A percentile compares a stretch with the other conserved stretches of the same genome.
These are phyloP conservation scores for Bufo bufo DNA, from an alignment of 2,113 vertebrate species.

Conservation along the genomic window DNA sequence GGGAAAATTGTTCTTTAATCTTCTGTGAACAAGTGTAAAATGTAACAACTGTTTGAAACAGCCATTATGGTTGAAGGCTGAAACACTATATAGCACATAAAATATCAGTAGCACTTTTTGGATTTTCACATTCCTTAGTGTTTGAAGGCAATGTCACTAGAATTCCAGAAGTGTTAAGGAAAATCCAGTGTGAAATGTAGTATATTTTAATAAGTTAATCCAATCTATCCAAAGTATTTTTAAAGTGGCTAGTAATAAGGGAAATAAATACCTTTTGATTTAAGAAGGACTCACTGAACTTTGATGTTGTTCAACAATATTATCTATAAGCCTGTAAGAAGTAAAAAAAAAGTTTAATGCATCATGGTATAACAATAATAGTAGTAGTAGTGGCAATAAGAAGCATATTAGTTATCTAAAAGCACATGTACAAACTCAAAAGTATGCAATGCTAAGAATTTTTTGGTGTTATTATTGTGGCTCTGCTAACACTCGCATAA, in stretches of 20 bases:
- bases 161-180: conserved; percentile 60
- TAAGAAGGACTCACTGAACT: not conserved
- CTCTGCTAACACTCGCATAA: not conserved
- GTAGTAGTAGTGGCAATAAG: not conserved
- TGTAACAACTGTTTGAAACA: conserved; percentile 48
- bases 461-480: not conserved
- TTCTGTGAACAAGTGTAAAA: conserved; percentile 37
- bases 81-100: conserved; percentile 36
- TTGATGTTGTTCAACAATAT: not conserved
- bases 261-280: not conserved
- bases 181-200: conserved; percentile 62
- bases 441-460: not conserved
- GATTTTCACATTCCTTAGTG: conserved; percentile 33
- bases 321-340: not conserved
- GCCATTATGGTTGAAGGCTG: conserved; percentile 35
- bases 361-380: not conserved
- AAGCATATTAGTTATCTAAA: not conserved
- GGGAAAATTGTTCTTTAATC: conserved; percentile 33
- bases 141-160: conserved; percentile 60
- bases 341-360: not conserved
- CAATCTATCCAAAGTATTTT: conserved; percentile 6
- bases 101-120: conserved; percentile 59
- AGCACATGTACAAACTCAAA: not conserved
- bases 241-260: not conserved
- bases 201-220: conserved; percentile 17